Base-by-base conservation (phyloP, 2,113 vertebrate genomes). In the Mesocricetus auratus region DNA sequence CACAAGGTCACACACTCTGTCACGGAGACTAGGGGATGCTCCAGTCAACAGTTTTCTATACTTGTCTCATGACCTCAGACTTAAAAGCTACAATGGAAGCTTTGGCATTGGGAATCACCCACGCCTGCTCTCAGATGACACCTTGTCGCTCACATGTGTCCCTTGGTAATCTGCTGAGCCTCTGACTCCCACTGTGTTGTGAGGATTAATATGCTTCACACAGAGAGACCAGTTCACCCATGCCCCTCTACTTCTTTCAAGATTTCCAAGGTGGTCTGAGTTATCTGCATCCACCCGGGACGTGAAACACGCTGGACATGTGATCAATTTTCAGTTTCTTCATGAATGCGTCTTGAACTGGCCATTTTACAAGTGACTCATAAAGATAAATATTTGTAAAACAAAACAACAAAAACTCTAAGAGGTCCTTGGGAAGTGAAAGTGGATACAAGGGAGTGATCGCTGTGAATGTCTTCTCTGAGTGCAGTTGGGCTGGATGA, bases 351-450 rank as follows among this genome's bases (percentile, higher is more conserved):
- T 86, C 42, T 29, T 45, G 58, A 92, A 45, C 11, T 47, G 83
- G 68, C 29, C 39, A 66, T 92, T 60, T 58, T 62, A 45, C 10
- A 74, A 39, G n/a, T 50, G 75, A 50, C 31, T 85, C 60, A 24
- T 62, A 68, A 95, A 83, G 73, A 60, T 45, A 78, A 92, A 58
- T 47, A 31, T 94, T 89, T 78, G 39, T 68, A 21, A 82, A 95
- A 87, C 33, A 87, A 33, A 45, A 69, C 0, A 24, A 69, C 45
- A 53, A 50, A 50, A 26, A 15, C 42, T 69, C 17, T 1, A 24
- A 24, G 4, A 66, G 62, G 77, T 7, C 21, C 60, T 33, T 45
- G 22, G 17, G 78, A 33, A 86, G 73, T 19, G 13, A 11, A 79
- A 82, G 62, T 11, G 21, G 29, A 3, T 10, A 33, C 24, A 58